Evolutionary conservation across 2,113 vertebrate species (phyloP), one percentile per base, ranked within the genome.

Genomic region (Dipodomys merriami): DNA sequence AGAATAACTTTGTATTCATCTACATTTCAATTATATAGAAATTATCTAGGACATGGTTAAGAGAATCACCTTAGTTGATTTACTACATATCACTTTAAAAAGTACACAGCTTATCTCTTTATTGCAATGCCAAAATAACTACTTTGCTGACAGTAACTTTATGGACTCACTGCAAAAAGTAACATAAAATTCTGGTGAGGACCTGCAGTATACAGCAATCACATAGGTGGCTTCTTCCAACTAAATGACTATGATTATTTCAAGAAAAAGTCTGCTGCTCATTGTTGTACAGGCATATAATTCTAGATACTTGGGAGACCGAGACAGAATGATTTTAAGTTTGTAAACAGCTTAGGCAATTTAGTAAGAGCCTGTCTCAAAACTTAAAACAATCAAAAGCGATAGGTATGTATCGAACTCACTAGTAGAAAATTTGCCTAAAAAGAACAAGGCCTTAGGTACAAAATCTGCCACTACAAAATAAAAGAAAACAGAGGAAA

Each of bases 191-290:
- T 67, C 44, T 57, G 6, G 16, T 83, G 82, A 72, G 62, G 29
- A 90, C 83, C 25, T 60, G 57, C 11, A 84, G 29, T 10, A 62
- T n/a, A 18, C 46, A 73, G 62, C 7, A 67, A 82, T 81, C 57
- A 77, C 91, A 78, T 19, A 27, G 5, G 39, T 30, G 27, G 35
- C 81, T 92, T 13, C 57, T 92, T 91, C 53, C 80, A 92, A 72
- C 7, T 22, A 53, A 88, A 95, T 15, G 30, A 88, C 29, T 46
- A 35, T 1, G 4, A 65, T 64, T n/a, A 64, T 39, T 73, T 84
- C 2, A 1, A 35, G 25, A 11, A 81, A 87, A 83, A 77, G 6
- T 10, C 18, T 71, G 3, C 19, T 5, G 29, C n/a, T 6, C 25
- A 71, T 6, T 33, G 33, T 62, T n/a, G 46, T 10, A 22, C 23